Evolutionary conservation across 64 coral and sea anemone genomes (phyloP).

Genomic region (Stichodactyla mertensii): DNA sequence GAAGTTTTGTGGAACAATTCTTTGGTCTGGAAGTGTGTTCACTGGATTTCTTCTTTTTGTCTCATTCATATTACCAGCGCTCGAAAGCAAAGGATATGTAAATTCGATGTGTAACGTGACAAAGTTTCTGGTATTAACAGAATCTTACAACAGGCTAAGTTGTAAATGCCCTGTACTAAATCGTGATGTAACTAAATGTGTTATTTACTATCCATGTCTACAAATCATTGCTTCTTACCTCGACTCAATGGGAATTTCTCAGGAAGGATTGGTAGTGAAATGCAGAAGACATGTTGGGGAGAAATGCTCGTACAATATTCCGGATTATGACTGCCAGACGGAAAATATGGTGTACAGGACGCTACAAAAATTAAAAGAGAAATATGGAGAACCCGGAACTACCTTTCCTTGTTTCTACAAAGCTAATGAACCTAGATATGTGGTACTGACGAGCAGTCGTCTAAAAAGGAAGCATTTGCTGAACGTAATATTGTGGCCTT

Average conservation of each 20-base stretch:
- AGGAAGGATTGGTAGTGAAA: background rate
- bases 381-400: background rate
- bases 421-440: background rate
- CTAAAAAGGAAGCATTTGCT: background rate
- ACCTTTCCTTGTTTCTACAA: slow-evolving; percentile 10
- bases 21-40: background rate
- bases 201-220: slow-evolving; percentile 26
- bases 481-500: slow-evolving; percentile 22
- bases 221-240: background rate
- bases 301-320: background rate
- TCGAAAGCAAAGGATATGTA: slow-evolving; percentile 9
- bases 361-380: background rate
- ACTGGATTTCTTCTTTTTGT: slow-evolving; percentile 12
- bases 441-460: background rate
- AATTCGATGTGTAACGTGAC: background rate
- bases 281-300: slow-evolving; percentile 21
- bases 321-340: background rate
- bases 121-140: background rate
- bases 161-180: background rate
- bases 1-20: slow-evolving; percentile 9
- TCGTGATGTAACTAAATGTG: background rate
- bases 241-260: background rate
- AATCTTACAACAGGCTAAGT: background rate
- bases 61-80: background rate
- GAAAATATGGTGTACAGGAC: background rate